Evolutionary conservation across 2,113 vertebrate species (phyloP).

Genomic region (Hippocampus barbouri): DNA sequence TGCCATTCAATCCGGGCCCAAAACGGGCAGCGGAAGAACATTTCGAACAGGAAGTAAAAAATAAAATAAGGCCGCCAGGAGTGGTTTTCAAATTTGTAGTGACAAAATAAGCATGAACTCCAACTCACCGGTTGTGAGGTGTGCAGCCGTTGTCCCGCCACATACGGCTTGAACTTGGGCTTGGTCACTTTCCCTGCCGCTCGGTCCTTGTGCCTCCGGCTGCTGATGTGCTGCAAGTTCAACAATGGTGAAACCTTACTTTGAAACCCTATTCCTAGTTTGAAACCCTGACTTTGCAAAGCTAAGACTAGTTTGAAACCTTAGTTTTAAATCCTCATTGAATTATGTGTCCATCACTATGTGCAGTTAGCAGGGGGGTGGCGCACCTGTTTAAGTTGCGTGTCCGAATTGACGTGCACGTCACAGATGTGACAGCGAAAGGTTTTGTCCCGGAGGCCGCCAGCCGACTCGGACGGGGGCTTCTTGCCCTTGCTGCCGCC

Average conservation of each 20-base stretch:
- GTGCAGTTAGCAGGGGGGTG: neutral
- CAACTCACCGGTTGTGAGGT: slow-evolving; percentile 79
- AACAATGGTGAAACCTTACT: neutral
- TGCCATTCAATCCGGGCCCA: neutral
- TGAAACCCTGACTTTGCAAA: slow-evolving; percentile 19
- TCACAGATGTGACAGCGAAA: slow-evolving; percentile 99
- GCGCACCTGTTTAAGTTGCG: slow-evolving; percentile 95
- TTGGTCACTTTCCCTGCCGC: slow-evolving; percentile 92
- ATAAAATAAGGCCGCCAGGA: neutral
- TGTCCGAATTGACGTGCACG: slow-evolving; percentile 97
- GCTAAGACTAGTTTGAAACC: neutral
- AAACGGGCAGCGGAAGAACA: neutral
- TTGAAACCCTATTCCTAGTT: neutral
- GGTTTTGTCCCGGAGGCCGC: slow-evolving; percentile 95
- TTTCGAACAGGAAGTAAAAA: slow-evolving; percentile 18
- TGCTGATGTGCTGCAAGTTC: slow-evolving; percentile 87
- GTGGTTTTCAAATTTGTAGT: neutral
- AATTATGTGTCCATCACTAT: too few relatives aligned
- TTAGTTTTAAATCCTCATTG: too few relatives aligned
- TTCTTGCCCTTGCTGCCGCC: slow-evolving; percentile 81
- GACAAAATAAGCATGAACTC: neutral
- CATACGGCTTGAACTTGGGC: slow-evolving; percentile 91
- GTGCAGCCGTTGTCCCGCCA: slow-evolving; percentile 78
- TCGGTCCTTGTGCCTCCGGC: slow-evolving; percentile 93
- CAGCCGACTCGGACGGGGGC: slow-evolving; percentile 74